Percentiles rank a stretch among this genome's conserved stretches.
These are phyloP conservation scores for Halcyon badia DNA, from an alignment of 2,797 vertebrate species.

Conservation along the genomic window DNA sequence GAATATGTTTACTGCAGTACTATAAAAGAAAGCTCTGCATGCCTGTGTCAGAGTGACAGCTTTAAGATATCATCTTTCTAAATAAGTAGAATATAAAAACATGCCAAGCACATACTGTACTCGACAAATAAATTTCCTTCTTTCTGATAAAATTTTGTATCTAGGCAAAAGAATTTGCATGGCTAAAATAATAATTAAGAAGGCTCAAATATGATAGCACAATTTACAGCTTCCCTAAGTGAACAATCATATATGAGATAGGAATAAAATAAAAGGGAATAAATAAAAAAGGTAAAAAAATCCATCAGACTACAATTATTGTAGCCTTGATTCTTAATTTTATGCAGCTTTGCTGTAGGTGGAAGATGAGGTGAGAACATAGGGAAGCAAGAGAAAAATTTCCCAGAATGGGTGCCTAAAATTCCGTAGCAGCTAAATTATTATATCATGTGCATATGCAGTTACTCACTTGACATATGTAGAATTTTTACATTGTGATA, in stretches of 20 bases:
- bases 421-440: background rate
- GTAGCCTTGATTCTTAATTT: background rate
- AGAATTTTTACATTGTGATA: background rate
- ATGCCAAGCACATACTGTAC: background rate
- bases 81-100: slow-evolving; percentile 1
- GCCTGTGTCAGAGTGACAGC: background rate
- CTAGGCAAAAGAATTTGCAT: background rate
- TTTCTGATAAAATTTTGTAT: background rate
- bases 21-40: background rate
- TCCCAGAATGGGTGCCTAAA: background rate
- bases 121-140: background rate
- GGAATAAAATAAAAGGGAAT: background rate
- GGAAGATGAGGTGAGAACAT: background rate
- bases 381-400: background rate
- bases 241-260: background rate
- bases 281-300: background rate
- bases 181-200: background rate
- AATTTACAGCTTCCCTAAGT: background rate
- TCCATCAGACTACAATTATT: background rate
- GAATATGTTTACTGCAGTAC: background rate
- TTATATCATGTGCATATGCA: background rate
- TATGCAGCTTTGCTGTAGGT: background rate
- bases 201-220: background rate
- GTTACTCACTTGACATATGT: background rate
- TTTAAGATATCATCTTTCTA: background rate